Conservation (phyloP, 2,113 vertebrate genomes). For the Telmatochromis brichardi region DNA sequence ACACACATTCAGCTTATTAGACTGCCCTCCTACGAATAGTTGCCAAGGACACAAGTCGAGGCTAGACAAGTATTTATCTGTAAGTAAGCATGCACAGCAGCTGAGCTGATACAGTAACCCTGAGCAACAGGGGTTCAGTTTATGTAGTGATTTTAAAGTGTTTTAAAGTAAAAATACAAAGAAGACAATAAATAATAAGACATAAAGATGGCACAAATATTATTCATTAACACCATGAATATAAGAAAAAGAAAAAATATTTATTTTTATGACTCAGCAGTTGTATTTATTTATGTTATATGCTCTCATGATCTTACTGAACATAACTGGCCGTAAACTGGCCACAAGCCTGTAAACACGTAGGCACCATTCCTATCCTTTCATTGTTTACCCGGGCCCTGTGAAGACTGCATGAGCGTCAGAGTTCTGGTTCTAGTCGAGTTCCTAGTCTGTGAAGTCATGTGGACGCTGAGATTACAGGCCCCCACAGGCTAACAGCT, state of each 20-base stretch:
- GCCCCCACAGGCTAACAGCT: conserved; percentile 1
- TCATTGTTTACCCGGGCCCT: conserved; percentile 10
- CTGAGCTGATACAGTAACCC: background rate
- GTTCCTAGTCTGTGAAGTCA: conserved; percentile 48
- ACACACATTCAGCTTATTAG: background rate
- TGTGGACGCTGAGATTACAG: conserved; percentile 23
- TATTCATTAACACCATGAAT: background rate
- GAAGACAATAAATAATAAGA: background rate
- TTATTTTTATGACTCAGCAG: background rate
- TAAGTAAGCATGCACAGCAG: background rate
- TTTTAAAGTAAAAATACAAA: background rate
- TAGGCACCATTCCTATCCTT: background rate
- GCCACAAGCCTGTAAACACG: background rate
- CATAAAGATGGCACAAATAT: background rate
- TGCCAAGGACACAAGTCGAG: conserved; percentile 4
- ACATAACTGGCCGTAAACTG: background rate
- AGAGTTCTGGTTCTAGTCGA: background rate
- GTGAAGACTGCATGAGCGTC: background rate
- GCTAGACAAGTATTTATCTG: background rate
- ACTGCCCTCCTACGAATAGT: conserved; percentile 3
- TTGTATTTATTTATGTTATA: background rate
- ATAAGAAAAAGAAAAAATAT: background rate
- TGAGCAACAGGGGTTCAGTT: background rate
- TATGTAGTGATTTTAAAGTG: background rate
- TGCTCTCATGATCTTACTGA: background rate